A percentile compares a stretch with the other conserved stretches of the same genome.
Conservation (phyloP, 53 echinoderm and acorn worm species). For the Paracentrotus lividus region DNA sequence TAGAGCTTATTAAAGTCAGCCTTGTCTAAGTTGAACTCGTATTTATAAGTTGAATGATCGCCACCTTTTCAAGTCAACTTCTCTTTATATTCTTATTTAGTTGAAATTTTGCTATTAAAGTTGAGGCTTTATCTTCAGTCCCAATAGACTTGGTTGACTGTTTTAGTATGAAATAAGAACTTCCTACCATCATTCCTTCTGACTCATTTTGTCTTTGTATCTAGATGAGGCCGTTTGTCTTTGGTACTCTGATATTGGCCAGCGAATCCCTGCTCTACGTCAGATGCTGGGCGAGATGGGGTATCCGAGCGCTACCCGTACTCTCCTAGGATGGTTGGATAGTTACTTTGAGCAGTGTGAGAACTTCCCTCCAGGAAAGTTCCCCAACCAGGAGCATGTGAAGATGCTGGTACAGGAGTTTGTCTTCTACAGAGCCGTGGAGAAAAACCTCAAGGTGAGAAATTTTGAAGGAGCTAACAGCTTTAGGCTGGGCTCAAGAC, state of each 20-base stretch:
- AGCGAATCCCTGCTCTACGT: slow-evolving; percentile 80
- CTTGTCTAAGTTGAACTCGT: no score
- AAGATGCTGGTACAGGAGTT: slow-evolving; percentile 87
- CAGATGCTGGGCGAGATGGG: slow-evolving; percentile 79
- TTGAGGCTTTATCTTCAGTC: no score
- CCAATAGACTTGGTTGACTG: no score
- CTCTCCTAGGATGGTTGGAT: slow-evolving; percentile 84
- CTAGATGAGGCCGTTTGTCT: slow-evolving; percentile 78
- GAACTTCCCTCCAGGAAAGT: slow-evolving; percentile 89
- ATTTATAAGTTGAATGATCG: no score
- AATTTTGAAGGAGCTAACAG: no score
- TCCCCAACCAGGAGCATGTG: slow-evolving; percentile 88
- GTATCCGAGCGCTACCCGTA: slow-evolving; percentile 81
- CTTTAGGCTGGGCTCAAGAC: no score
- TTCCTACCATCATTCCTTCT: not conserved
- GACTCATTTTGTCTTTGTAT: no score
- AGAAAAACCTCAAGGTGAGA: slow-evolving; percentile 48
- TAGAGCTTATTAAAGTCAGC: no score
- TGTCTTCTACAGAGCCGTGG: slow-evolving; percentile 82
- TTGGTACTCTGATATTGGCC: slow-evolving; percentile 89
- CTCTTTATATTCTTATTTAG: no score
- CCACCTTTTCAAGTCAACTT: no score
- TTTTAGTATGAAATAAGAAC: no score
- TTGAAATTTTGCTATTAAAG: no score
- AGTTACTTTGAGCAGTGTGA: slow-evolving; percentile 91